These are phyloP conservation scores for Onychostruthus taczanowskii DNA, from an alignment of 2,113 vertebrate species.

Conservation along the genomic window DNA sequence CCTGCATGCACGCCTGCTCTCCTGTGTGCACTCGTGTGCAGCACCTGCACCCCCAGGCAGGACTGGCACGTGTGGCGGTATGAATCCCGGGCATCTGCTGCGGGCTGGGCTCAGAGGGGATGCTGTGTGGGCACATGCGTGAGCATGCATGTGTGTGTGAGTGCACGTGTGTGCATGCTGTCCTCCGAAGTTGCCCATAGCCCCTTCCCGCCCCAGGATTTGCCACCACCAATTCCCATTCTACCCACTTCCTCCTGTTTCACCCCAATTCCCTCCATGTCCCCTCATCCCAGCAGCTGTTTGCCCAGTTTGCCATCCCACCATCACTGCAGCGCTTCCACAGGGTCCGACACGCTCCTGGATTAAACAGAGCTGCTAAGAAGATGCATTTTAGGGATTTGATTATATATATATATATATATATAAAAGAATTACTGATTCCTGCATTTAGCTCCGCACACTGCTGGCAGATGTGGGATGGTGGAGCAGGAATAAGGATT, in stretches of 20 bases:
- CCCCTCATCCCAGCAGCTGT: not conserved
- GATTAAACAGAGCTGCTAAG: not conserved
- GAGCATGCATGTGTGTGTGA: not conserved
- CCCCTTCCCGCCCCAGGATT: not conserved
- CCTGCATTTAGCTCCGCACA: not conserved
- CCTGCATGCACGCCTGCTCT: accelerated
- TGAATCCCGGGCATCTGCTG: not conserved
- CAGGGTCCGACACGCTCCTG: not conserved
- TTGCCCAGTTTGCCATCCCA: not conserved
- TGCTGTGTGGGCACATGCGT: accelerated
- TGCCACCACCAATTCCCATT: not conserved
- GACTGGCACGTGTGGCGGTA: not conserved
- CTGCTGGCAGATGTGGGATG: not conserved
- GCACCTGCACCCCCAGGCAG: not conserved
- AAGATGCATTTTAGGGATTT: not conserved
- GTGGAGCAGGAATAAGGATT: not conserved
- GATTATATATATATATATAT: too few relatives aligned
- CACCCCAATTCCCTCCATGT: not conserved
- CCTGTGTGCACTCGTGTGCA: not conserved
- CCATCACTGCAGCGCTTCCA: not conserved
- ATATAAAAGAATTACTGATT: not conserved
- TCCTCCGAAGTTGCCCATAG: not conserved
- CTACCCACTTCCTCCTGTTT: not conserved
- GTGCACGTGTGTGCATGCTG: not conserved
- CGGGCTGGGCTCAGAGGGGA: not conserved